Evolutionary conservation across 2,797 vertebrate genomes (phyloP).

Genomic region (Clarias laeviceps): DNA sequence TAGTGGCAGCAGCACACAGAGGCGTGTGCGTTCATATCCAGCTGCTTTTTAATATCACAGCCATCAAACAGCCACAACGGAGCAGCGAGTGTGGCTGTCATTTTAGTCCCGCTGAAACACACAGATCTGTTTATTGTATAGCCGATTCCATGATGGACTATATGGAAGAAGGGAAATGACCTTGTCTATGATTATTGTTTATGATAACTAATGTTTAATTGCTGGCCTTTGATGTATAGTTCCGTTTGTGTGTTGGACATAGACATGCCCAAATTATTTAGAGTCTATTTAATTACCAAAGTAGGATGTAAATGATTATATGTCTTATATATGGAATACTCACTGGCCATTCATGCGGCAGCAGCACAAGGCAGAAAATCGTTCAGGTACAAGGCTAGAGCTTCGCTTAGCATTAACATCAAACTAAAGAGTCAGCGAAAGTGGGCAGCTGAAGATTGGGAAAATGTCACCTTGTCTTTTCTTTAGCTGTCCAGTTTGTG

Average conservation of each 20-base stretch:
- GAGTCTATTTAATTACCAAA: conserved; percentile 72
- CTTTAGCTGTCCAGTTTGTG: background rate
- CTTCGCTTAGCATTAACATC: background rate
- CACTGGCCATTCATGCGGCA: background rate
- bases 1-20: conserved; percentile 34
- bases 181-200: background rate
- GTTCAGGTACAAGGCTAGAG: background rate
- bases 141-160: conserved; percentile 10
- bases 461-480: background rate
- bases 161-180: background rate
- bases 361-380: background rate
- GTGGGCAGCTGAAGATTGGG: background rate
- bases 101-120: conserved; percentile 11
- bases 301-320: conserved; percentile 60
- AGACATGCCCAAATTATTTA: conserved; percentile 68
- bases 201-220: background rate
- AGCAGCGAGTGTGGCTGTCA: conserved; percentile 43
- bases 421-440: background rate
- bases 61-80: conserved; percentile 42
- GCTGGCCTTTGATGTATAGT: background rate
- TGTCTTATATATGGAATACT: background rate
- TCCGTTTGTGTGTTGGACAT: conserved; percentile 58
- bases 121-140: conserved; percentile 28
- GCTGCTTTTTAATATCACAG: conserved; percentile 55
- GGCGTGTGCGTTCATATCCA: conserved; percentile 48